Evolutionary conservation across 2,113 vertebrate genomes (phyloP), one percentile per base, ranked within the genome.

Genomic region (Corapipo altera): DNA sequence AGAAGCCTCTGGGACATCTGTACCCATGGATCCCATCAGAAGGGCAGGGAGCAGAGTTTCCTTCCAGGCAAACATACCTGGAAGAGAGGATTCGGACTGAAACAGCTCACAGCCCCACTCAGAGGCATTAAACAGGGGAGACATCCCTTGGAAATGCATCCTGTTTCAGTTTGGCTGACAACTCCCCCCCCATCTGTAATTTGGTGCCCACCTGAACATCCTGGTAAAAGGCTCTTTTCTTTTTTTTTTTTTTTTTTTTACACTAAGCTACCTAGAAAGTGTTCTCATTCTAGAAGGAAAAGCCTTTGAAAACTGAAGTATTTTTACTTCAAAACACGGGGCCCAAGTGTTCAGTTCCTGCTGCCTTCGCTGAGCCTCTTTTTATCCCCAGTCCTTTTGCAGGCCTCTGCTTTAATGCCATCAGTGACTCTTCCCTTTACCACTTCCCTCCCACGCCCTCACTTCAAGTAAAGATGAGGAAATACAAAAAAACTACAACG

Each of bases 21-120:
- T 99, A 99, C 11, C 99, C 98, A 11, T 96, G 97, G 79, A 95
- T 93, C 37, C 97, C 98, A 77, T 99, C 97, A 0, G 95, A 96
- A 4, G 99, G 99, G 35, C 97, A 97, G 22, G 99, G 97, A 70
- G 93, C 95, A 20, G 97, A 88, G 88, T 97, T 99, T 39, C 99
- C 99, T 49, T 97, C 97, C 52, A 98, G 90, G 59, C 99, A 99
- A 52, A 99, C 98, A 7, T 98, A 99, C 44, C 99, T 99, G 30
- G 24, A 73, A 73, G 54, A 94, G 5, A 76, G 9, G 44, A 75
- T 18, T 7, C 58, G n/a, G 33, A n/a, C 11, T 70, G 69, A 48
- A 69, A 22, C 39, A 11, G 7, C 19, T 28, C 6, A 3, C 41
- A 52, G 21, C 32, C 22, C 28, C 35, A 20, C n/a, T 27, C 30